Percentiles rank a stretch among this genome's conserved stretches.
Evolutionary conservation across 2,888 invertebrate species (phyloP).

Genomic region (Neoaliturus tenellus): DNA sequence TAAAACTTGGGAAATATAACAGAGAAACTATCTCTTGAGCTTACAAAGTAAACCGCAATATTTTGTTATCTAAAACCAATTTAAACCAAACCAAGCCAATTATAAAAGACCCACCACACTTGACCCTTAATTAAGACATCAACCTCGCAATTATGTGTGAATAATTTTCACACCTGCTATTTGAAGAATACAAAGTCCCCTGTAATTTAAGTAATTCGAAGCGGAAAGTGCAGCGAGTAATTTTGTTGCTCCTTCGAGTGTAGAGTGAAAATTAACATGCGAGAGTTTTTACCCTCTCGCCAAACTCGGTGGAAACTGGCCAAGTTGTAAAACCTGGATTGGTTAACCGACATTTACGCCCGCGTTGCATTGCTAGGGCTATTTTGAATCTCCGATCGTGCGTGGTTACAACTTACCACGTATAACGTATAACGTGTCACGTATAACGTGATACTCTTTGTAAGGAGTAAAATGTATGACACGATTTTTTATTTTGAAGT

Average conservation of each 20-base stretch:
- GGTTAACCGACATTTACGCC: conserved; percentile 1
- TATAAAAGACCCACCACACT: too few relatives aligned
- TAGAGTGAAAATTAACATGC: conserved; percentile 14
- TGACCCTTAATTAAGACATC: conserved; percentile 2
- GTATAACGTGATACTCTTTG: too few relatives aligned
- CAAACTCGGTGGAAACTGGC: background rate
- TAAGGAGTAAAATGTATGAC: too few relatives aligned
- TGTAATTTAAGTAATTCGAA: background rate
- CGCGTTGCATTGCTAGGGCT: background rate
- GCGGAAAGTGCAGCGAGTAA: background rate
- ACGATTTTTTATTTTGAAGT: too few relatives aligned
- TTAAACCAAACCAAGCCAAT: too few relatives aligned
- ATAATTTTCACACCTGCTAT: conserved; percentile 9
- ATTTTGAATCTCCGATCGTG: background rate
- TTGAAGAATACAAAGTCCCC: background rate
- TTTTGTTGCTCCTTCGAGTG: conserved; percentile 7
- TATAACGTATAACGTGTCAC: too few relatives aligned
- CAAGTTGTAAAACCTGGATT: background rate
- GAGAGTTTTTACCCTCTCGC: too few relatives aligned
- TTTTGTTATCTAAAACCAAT: too few relatives aligned
- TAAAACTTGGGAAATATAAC: too few relatives aligned
- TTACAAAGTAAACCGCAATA: too few relatives aligned
- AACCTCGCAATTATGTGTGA: background rate
- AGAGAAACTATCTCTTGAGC: too few relatives aligned
- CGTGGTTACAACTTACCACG: too few relatives aligned